Percentiles rank a stretch among this genome's conserved stretches.
Evolutionary conservation across 2,888 invertebrate species (phyloP).

Genomic region (Conomelus anceps): DNA sequence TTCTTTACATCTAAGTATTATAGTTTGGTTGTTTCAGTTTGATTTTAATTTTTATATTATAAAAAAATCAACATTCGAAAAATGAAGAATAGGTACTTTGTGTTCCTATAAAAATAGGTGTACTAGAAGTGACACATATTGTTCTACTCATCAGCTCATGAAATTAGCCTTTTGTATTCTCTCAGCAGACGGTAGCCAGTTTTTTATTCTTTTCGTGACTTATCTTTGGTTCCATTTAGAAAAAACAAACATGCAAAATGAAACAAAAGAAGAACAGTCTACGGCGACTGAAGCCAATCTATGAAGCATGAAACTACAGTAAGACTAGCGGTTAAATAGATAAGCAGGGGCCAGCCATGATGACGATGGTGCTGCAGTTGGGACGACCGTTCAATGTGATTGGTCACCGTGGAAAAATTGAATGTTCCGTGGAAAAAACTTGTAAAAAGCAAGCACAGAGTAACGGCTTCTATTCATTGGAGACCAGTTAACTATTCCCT

Average conservation of each 20-base stretch:
- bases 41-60: too few relatives aligned
- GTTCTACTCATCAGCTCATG: background rate
- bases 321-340: background rate
- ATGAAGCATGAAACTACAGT: too few relatives aligned
- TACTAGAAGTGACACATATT: background rate
- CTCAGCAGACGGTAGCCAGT: background rate
- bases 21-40: too few relatives aligned
- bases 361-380: background rate
- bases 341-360: background rate
- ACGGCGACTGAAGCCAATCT: background rate
- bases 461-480: background rate
- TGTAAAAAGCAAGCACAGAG: background rate
- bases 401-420: background rate
- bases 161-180: background rate
- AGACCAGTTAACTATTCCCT: background rate
- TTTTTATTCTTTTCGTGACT: background rate
- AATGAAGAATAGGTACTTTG: background rate
- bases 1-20: too few relatives aligned
- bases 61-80: background rate
- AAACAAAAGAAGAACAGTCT: background rate
- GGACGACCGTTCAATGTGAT: background rate
- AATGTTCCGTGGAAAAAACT: background rate
- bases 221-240: background rate
- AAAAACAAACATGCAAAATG: background rate
- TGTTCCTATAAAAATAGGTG: background rate